These are phyloP conservation scores for Penaeus chinensis DNA, from an alignment of 1,140 invertebrate genomes.

Conservation along the genomic window DNA sequence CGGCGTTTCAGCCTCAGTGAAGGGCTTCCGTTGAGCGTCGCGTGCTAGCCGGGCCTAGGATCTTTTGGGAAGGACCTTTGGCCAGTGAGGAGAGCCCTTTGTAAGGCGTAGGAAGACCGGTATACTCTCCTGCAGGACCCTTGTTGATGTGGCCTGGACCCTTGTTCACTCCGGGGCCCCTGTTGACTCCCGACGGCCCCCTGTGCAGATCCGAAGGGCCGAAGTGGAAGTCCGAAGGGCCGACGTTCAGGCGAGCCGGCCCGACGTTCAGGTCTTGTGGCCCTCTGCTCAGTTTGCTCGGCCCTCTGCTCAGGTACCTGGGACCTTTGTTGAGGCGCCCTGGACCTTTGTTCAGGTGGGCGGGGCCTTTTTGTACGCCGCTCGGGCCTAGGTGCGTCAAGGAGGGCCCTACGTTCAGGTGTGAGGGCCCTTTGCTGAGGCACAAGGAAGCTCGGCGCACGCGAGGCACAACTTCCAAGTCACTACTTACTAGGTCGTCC, in stretches of 20 bases:
- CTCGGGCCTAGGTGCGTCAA: constrained; percentile 31
- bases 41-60: constrained; percentile 37
- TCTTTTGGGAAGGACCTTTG: constrained; percentile 49
- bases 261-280: constrained; percentile 45
- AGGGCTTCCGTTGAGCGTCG: constrained; percentile 28
- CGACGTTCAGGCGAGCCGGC: constrained; percentile 4
- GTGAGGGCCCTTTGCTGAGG: constrained; percentile 49
- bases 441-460: constrained; percentile 29
- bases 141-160: constrained; percentile 40
- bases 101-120: background rate
- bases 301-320: constrained; percentile 6
- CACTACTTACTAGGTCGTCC: constrained; percentile 8
- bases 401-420: constrained; percentile 44
- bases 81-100: constrained; percentile 44
- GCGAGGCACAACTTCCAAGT: background rate
- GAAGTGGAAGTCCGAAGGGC: constrained; percentile 22
- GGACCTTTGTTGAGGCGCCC: constrained; percentile 41
- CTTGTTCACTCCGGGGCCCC: constrained; percentile 36
- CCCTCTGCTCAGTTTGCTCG: constrained; percentile 40
- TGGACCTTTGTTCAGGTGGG: constrained; percentile 43
- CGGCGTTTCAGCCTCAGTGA: constrained; percentile 11
- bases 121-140: constrained; percentile 25
- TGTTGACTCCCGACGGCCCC: constrained; percentile 39
- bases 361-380: constrained; percentile 44
- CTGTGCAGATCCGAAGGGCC: constrained; percentile 42